A percentile compares a stretch with the other conserved stretches of the same genome.
Conservation (phyloP, 2,113 vertebrate species). For the Nematolebias whitei region DNA sequence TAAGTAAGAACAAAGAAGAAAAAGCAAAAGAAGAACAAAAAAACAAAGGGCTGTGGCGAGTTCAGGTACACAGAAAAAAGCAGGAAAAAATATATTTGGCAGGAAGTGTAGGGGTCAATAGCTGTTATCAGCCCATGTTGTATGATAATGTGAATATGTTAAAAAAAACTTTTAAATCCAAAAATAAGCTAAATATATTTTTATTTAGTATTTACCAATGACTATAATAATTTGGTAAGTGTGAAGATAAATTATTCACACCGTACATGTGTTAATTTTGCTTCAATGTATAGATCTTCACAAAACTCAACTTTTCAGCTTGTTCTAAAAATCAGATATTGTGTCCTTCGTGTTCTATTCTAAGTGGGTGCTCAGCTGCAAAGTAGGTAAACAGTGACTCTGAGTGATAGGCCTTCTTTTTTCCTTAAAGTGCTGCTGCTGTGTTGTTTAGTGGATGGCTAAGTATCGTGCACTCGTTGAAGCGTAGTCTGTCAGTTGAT, state of each 20-base stretch:
- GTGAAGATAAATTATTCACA: constrained; percentile 8
- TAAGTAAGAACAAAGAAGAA: too few relatives aligned
- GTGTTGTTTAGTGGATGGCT: constrained; percentile 68
- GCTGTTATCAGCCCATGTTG: too few relatives aligned
- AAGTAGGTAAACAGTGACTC: constrained; percentile 56
- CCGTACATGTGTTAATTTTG: background rate
- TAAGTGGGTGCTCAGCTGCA: constrained; percentile 57
- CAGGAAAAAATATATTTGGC: too few relatives aligned
- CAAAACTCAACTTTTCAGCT: constrained; percentile 20
- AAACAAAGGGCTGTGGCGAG: too few relatives aligned
- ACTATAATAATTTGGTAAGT: background rate
- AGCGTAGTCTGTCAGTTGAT: constrained; percentile 54
- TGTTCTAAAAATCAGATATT: constrained; percentile 31
- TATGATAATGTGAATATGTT: too few relatives aligned
- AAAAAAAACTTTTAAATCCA: too few relatives aligned
- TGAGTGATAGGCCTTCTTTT: constrained; percentile 54
- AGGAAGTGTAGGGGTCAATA: too few relatives aligned
- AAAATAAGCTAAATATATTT: background rate
- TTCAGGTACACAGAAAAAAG: too few relatives aligned
- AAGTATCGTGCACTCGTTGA: constrained; percentile 51
- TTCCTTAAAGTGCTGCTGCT: constrained; percentile 50
- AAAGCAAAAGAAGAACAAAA: too few relatives aligned
- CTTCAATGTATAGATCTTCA: background rate
- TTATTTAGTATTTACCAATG: background rate
- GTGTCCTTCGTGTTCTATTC: constrained; percentile 56